Percentiles rank a stretch among this genome's conserved stretches.
phyloP scores from a whole-genome alignment of 2,888 invertebrate genomes.

The Sacculina carcini region DNA sequence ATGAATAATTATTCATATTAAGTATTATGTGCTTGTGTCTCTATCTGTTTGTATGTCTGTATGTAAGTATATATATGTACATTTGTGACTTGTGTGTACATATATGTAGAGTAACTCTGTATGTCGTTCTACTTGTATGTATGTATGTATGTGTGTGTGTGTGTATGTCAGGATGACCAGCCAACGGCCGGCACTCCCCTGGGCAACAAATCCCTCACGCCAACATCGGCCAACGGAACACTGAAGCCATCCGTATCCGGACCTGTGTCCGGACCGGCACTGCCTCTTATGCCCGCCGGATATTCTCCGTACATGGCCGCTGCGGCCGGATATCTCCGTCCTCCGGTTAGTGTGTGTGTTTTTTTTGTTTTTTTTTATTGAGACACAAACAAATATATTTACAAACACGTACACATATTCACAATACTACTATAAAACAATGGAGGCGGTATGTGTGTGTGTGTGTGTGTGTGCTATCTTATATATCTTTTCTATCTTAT shows the following conservation, averaged over 20 bases:
- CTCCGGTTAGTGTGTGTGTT: conserved; percentile 18
- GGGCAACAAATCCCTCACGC: conserved; percentile 67
- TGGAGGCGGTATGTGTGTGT: no score
- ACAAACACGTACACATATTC: no score
- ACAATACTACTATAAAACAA: background rate
- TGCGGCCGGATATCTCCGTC: conserved; percentile 26
- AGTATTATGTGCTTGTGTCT: background rate
- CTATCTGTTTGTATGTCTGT: background rate
- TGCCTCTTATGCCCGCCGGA: conserved; percentile 23
- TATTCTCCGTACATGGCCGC: conserved; percentile 18
- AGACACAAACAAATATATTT: no score
- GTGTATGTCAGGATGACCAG: conserved; percentile 32
- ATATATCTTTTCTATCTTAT: no score
- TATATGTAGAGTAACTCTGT: background rate
- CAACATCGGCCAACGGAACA: conserved; percentile 30
- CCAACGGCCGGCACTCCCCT: conserved; percentile 76
- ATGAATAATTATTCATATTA: background rate
- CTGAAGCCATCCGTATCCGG: background rate
- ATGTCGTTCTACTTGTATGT: no score
- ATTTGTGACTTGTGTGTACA: background rate
- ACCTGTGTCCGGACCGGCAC: conserved; percentile 1
- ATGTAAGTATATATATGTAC: background rate
- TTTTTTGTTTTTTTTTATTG: no score
- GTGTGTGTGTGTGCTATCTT: no score
- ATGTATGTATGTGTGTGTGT: no score